Evolutionary conservation across 2,888 invertebrate genomes (phyloP).

Genomic region (Argyresthia goedartella): DNA sequence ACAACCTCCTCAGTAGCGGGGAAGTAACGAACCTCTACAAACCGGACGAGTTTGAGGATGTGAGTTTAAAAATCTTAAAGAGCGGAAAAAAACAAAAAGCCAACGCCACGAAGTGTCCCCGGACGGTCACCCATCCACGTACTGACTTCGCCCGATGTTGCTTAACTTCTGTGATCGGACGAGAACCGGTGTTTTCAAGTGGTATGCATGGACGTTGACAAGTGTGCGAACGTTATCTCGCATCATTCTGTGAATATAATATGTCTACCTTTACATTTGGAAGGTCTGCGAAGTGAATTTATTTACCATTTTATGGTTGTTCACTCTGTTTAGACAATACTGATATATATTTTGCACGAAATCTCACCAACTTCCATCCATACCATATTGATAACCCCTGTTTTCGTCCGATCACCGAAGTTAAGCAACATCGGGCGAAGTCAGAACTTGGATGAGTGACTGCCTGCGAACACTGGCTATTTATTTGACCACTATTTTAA

Average conservation of each 20-base stretch:
- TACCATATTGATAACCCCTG: slow-evolving; percentile 34
- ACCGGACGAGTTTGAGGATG: slow-evolving; percentile 90
- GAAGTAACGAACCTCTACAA: slow-evolving; percentile 92
- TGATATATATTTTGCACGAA: too few relatives aligned
- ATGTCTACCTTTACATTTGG: too few relatives aligned
- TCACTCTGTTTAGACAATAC: too few relatives aligned
- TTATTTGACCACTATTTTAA: too few relatives aligned
- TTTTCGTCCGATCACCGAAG: slow-evolving; percentile 17
- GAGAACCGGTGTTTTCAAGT: slow-evolving; percentile 58
- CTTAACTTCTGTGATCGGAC: slow-evolving; percentile 61
- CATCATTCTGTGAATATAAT: too few relatives aligned
- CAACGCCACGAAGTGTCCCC: too few relatives aligned
- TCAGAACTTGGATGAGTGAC: slow-evolving; percentile 26
- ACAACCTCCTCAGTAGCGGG: slow-evolving; percentile 89
- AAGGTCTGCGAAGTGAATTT: too few relatives aligned
- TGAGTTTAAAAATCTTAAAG: slow-evolving; percentile 37
- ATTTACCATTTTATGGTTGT: too few relatives aligned
- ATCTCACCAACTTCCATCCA: slow-evolving; percentile 18
- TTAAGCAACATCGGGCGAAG: slow-evolving; percentile 14
- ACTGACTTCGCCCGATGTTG: slow-evolving; percentile 51
- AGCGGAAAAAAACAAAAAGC: too few relatives aligned
- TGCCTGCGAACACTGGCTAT: slow-evolving; percentile 25
- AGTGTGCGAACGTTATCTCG: too few relatives aligned
- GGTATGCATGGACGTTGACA: too few relatives aligned
- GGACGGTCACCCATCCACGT: too few relatives aligned